phyloP scores from a whole-genome alignment of 2,113 vertebrate genomes.

The Noctilio leporinus region DNA sequence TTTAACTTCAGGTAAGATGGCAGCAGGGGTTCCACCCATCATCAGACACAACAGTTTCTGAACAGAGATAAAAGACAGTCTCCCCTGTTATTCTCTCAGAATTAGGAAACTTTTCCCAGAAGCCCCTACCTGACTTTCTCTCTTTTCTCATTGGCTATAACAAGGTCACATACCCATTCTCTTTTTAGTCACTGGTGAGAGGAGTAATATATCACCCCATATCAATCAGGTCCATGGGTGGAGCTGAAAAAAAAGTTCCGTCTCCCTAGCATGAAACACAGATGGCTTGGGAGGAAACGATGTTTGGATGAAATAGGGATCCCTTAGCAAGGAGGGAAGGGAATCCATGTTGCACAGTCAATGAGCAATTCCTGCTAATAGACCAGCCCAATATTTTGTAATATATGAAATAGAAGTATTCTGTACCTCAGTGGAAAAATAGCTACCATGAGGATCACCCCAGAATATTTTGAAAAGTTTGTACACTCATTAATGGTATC shows the following conservation, averaged over 20 bases:
- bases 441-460: background rate
- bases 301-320: background rate
- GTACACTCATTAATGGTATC: background rate
- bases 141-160: background rate
- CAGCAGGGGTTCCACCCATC: background rate
- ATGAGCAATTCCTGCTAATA: background rate
- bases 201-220: background rate
- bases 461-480: conserved; percentile 8
- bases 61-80: background rate
- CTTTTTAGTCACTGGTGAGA: background rate
- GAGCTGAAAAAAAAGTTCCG: background rate
- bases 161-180: background rate
- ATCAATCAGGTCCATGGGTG: background rate
- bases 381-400: background rate
- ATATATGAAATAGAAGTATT: background rate
- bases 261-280: background rate
- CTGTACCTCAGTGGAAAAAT: background rate
- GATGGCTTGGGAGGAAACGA: background rate
- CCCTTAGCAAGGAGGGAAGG: background rate
- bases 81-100: background rate
- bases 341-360: background rate
- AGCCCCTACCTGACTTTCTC: background rate
- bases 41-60: background rate
- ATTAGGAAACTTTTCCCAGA: background rate
- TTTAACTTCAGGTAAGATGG: background rate